Evolutionary conservation across 1,140 invertebrate genomes (phyloP).

Genomic region (Drosophila setifemur): DNA sequence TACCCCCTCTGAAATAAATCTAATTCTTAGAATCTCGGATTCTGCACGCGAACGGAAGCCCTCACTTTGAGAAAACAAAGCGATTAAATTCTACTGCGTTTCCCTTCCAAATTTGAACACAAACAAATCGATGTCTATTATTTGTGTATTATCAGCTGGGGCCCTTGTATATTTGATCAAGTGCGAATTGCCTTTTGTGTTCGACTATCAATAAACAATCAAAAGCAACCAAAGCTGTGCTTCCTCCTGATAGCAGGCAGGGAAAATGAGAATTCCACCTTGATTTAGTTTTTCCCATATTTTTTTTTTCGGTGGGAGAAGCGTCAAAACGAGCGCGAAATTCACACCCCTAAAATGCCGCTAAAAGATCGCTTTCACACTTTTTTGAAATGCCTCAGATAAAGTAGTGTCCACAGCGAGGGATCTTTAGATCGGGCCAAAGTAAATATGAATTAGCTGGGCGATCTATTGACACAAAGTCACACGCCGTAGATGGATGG

Average conservation of each 20-base stretch:
- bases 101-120: neutral
- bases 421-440: slow-evolving; percentile 39
- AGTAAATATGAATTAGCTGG: slow-evolving; percentile 48
- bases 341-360: slow-evolving; percentile 62
- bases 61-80: slow-evolving; percentile 34
- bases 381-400: slow-evolving; percentile 37
- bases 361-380: slow-evolving; percentile 36
- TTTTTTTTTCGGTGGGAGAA: neutral
- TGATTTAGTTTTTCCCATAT: slow-evolving; percentile 28
- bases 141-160: slow-evolving; percentile 9
- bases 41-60: slow-evolving; percentile 56
- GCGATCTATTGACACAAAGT: slow-evolving; percentile 41
- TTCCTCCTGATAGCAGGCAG: slow-evolving; percentile 32
- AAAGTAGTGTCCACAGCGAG: slow-evolving; percentile 37
- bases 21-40: slow-evolving; percentile 22
- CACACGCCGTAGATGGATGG: slow-evolving; percentile 20
- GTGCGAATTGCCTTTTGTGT: slow-evolving; percentile 48
- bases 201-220: slow-evolving; percentile 53
- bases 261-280: slow-evolving; percentile 17
- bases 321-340: slow-evolving; percentile 40
- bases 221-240: slow-evolving; percentile 25
- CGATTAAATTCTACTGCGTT: slow-evolving; percentile 27
- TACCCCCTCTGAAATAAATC: slow-evolving; percentile 7
- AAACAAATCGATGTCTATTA: neutral
- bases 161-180: slow-evolving; percentile 51